Percentiles rank a stretch among this genome's conserved stretches.
Evolutionary conservation across 2,888 invertebrate species (phyloP).

Genomic region (Acronicta aceris): DNA sequence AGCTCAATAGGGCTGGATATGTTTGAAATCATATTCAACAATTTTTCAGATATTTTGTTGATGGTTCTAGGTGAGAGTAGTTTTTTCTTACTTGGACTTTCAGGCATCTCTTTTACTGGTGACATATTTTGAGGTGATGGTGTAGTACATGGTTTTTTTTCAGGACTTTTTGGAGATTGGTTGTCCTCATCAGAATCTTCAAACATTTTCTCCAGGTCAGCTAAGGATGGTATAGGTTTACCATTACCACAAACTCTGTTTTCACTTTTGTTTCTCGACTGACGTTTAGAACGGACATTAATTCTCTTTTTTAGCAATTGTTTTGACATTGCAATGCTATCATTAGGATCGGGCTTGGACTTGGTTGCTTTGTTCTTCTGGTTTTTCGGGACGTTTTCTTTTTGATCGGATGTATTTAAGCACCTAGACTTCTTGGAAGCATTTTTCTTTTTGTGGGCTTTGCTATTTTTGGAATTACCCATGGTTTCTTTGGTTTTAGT

Average conservation of each 20-base stretch:
- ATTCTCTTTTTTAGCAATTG: slow-evolving; percentile 40
- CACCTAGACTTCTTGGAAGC: slow-evolving; percentile 1
- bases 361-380: slow-evolving; percentile 17
- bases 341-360: slow-evolving; percentile 15
- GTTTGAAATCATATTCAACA: slow-evolving; percentile 29
- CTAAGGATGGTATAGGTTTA: slow-evolving; percentile 64
- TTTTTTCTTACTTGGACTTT: slow-evolving; percentile 1
- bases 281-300: slow-evolving; percentile 4
- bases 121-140: slow-evolving; percentile 22
- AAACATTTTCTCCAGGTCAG: slow-evolving; percentile 66
- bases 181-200: slow-evolving; percentile 60
- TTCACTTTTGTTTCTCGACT: slow-evolving; percentile 13
- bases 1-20: slow-evolving; percentile 40
- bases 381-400: slow-evolving; percentile 47
- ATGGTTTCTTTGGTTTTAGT: slow-evolving; percentile 17
- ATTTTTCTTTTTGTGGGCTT: slow-evolving; percentile 14
- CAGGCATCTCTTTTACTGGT: slow-evolving; percentile 1
- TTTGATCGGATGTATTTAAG: slow-evolving; percentile 29
- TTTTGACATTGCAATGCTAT: slow-evolving; percentile 44
- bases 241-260: slow-evolving; percentile 57
- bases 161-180: slow-evolving; percentile 1
- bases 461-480: slow-evolving; percentile 37
- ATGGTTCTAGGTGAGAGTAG: slow-evolving; percentile 31
- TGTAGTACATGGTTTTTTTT: slow-evolving; percentile 1
- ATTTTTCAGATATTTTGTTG: slow-evolving; percentile 27